Evolutionary conservation across 2,113 vertebrate species (phyloP).

Genomic region (Petrocephalus zakoni): DNA sequence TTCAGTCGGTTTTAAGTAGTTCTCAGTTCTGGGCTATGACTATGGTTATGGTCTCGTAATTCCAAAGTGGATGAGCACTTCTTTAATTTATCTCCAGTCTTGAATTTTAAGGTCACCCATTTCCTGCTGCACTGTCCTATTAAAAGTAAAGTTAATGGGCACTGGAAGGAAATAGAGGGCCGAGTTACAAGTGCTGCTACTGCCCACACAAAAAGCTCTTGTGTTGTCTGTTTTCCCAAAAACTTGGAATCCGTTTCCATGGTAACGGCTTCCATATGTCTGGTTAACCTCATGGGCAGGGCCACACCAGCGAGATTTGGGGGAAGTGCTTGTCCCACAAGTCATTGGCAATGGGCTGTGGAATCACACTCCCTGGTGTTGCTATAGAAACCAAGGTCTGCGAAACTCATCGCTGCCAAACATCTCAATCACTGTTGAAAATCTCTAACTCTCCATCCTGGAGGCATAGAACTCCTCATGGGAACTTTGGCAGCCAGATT

Average conservation of each 20-base stretch:
- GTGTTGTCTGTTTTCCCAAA: constrained; percentile 30
- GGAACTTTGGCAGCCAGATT: not conserved
- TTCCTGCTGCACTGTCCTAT: not conserved
- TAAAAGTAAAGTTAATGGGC: not conserved
- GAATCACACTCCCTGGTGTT: not conserved
- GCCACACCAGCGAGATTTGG: constrained; percentile 15
- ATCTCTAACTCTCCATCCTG: constrained; percentile 13
- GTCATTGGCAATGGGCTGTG: constrained; percentile 3
- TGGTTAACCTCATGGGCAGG: constrained; percentile 28
- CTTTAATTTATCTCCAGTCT: not conserved
- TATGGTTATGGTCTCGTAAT: not conserved
- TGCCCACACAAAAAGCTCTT: constrained; percentile 15
- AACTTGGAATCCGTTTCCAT: constrained; percentile 28
- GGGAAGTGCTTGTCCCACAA: constrained; percentile 19
- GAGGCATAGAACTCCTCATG: not conserved
- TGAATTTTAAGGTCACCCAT: not conserved
- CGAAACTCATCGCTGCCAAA: constrained; percentile 18
- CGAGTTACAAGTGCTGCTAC: not conserved
- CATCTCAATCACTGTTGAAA: constrained; percentile 35
- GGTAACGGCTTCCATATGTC: constrained; percentile 25
- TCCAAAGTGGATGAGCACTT: not conserved
- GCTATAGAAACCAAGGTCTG: constrained; percentile 19
- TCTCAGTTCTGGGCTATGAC: not conserved
- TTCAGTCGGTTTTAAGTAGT: not conserved
- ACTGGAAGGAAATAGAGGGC: not conserved